A percentile compares a stretch with the other conserved stretches of the same genome.
Conservation (phyloP, 37 sponge, comb jelly and placozoan species). For the Crambe crambe region DNA sequence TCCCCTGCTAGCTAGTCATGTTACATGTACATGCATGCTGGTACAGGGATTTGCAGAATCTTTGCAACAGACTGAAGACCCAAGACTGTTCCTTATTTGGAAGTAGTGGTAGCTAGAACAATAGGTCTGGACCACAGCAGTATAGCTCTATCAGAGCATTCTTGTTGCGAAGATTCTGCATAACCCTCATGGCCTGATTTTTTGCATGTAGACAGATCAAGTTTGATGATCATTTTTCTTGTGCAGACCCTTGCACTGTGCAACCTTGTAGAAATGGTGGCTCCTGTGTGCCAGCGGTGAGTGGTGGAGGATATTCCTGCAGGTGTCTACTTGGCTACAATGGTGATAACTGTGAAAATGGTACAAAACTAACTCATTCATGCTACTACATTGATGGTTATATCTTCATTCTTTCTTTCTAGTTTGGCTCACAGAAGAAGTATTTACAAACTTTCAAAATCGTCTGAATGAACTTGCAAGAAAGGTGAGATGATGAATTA, state of each 20-base stretch:
- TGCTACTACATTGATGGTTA: neutral
- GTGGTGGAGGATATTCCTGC: neutral
- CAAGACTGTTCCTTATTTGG: no score
- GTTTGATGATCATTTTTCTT: neutral
- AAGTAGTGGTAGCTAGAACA: no score
- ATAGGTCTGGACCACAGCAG: no score
- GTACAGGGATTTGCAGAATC: no score
- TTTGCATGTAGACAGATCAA: no score
- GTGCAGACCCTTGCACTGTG: neutral
- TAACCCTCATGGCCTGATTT: no score
- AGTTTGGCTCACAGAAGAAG: neutral
- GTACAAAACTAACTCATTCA: neutral
- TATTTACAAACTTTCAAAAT: neutral
- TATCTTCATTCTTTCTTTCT: neutral
- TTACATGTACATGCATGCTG: no score
- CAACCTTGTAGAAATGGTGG: neutral
- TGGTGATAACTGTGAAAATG: slow-evolving; percentile 11
- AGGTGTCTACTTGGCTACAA: slow-evolving; percentile 15
- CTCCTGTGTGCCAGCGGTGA: slow-evolving; percentile 2
- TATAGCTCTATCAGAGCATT: no score
- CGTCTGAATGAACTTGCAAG: neutral
- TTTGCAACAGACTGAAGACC: no score
- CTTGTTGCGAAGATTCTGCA: no score
- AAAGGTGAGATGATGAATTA: neutral
- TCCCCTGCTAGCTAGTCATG: no score